Percentiles rank a stretch among this genome's conserved stretches.
phyloP scores from a whole-genome alignment of 1,140 invertebrate species.

The Pentalonia nigronervosa region DNA sequence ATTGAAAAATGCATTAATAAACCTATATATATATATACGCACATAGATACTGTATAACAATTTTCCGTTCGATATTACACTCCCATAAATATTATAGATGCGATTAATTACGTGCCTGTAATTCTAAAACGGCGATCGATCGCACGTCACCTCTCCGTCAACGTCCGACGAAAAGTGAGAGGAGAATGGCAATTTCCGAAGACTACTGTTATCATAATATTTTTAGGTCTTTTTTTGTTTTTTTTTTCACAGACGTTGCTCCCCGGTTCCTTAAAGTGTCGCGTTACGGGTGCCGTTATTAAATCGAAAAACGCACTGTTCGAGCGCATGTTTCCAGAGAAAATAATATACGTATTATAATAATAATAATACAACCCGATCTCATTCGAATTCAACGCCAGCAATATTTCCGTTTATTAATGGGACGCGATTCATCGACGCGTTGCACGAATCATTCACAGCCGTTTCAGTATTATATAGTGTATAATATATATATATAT shows the following conservation, averaged over 20 bases:
- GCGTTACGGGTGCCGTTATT: neutral
- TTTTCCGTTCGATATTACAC: neutral
- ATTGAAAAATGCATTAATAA: neutral
- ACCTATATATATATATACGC: neutral
- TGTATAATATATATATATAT: neutral
- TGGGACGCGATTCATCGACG: neutral
- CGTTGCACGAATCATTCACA: neutral
- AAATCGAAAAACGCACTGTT: neutral
- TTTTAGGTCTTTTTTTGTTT: neutral
- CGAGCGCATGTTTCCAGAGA: neutral
- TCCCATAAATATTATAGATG: neutral
- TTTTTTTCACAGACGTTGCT: neutral
- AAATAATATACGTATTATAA: neutral
- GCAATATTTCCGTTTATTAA: neutral
- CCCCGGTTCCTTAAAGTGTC: neutral
- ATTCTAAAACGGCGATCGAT: neutral
- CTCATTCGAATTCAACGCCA: neutral
- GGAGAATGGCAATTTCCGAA: neutral
- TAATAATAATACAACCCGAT: neutral
- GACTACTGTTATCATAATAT: neutral
- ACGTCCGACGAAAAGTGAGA: neutral
- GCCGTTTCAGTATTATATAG: neutral
- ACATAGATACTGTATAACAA: neutral
- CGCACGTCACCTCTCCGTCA: neutral
- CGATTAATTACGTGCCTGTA: conserved; percentile 15